A percentile compares a stretch with the other conserved stretches of the same genome.
Evolutionary conservation across 2,888 invertebrate genomes (phyloP).

Genomic region (Drosophila atripex): DNA sequence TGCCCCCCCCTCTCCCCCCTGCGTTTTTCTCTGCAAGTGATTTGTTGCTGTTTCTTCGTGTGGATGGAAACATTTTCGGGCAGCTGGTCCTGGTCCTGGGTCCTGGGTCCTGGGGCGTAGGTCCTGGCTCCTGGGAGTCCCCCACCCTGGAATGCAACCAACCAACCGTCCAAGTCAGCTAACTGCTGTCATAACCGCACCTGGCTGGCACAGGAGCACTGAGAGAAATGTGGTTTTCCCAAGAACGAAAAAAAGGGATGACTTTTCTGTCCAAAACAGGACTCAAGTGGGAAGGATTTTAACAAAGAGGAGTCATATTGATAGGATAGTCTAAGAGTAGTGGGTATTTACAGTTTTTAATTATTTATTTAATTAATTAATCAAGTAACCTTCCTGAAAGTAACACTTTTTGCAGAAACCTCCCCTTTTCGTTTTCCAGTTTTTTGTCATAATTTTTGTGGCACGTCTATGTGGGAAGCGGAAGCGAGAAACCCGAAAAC

Average conservation of each 20-base stretch:
- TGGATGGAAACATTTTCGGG: background rate
- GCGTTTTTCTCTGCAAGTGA: constrained; percentile 15
- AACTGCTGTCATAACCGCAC: constrained; percentile 41
- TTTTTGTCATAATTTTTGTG: constrained; percentile 26
- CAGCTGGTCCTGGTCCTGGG: constrained; percentile 3
- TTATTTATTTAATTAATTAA: no score
- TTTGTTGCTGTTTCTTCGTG: constrained; percentile 10
- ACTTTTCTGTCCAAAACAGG: no score
- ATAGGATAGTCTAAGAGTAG: no score
- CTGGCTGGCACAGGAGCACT: constrained; percentile 10
- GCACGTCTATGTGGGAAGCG: constrained; percentile 44
- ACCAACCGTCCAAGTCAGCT: constrained; percentile 16
- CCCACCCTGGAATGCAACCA: constrained; percentile 28
- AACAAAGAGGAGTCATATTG: no score
- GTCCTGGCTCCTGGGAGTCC: background rate
- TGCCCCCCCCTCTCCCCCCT: no score
- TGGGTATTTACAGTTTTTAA: background rate
- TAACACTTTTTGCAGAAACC: background rate
- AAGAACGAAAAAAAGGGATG: no score
- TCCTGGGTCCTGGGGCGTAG: background rate
- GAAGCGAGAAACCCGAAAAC: constrained; percentile 35
- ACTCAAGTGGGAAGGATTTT: no score
- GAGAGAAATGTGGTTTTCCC: background rate
- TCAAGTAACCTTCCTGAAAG: background rate
- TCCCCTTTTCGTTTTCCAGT: background rate